Evolutionary conservation across 2,888 invertebrate genomes (phyloP).

Genomic region (Scaptomyza polygonia): DNA sequence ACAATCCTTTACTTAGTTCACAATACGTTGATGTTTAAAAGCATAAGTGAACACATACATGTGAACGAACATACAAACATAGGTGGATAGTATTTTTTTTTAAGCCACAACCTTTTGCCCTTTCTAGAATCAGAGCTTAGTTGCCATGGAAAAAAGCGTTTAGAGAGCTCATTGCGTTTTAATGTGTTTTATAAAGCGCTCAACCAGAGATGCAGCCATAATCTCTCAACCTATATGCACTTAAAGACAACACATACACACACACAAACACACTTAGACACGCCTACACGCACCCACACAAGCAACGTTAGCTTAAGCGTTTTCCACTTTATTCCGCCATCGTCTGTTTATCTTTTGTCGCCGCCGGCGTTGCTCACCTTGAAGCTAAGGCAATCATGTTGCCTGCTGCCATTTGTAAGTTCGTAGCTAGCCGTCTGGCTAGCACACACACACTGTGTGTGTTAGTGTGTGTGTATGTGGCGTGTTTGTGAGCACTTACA

Average conservation of each 20-base stretch:
- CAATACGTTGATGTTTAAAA: too few species aligned
- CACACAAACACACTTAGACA: slow-evolving; percentile 1
- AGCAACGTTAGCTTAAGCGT: slow-evolving; percentile 39
- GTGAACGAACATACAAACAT: too few species aligned
- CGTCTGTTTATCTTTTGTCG: slow-evolving; percentile 63
- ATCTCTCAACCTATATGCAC: slow-evolving; percentile 1
- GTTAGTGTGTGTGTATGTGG: slow-evolving; percentile 31
- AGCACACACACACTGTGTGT: too few species aligned
- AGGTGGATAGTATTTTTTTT: background rate
- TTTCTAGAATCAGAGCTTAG: slow-evolving; percentile 29
- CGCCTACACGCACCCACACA: slow-evolving; percentile 6
- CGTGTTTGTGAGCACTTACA: slow-evolving; percentile 77
- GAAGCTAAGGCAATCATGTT: slow-evolving; percentile 18
- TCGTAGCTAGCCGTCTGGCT: slow-evolving; percentile 6
- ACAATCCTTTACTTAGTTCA: too few species aligned
- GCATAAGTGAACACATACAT: too few species aligned
- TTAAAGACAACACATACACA: slow-evolving; percentile 5
- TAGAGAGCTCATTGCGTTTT: slow-evolving; percentile 66
- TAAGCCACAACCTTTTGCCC: background rate
- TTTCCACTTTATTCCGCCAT: slow-evolving; percentile 66
- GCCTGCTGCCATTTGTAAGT: background rate
- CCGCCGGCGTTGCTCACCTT: slow-evolving; percentile 39
- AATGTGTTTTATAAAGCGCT: slow-evolving; percentile 53
- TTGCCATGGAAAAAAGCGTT: slow-evolving; percentile 50
- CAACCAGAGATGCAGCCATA: slow-evolving; percentile 30